Evolutionary conservation across 2,113 vertebrate species (phyloP), one percentile per base, ranked within the genome.

Genomic region (Chelonoidis abingdonii): DNA sequence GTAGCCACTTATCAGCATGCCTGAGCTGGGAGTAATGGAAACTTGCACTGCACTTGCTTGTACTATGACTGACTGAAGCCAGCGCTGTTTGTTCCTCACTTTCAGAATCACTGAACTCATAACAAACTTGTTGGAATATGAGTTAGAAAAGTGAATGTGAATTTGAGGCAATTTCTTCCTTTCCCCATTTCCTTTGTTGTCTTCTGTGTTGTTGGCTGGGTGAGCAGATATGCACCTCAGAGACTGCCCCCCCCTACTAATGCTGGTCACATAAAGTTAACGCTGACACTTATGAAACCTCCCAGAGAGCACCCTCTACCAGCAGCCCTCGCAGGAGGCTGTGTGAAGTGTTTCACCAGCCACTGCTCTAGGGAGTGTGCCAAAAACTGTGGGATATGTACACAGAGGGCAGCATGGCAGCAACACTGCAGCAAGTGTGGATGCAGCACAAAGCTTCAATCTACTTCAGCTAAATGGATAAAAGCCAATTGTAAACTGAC

Each of bases 1-100:
- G 80, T 89, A 89, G 80, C 87, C 21, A 52, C 89, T 87, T 93
- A 89, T 97, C 95, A 97, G 95, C 80, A 92, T 95, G 93, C 92
- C 52, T 6, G 56, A 95, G 54, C 75, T 94, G 65, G 59, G 22
- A 95, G 25, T 5, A 8, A 72, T 10, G 88, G 69, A 88, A 94
- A 93, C 90, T 85, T 49, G 65, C 89, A 75, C 35, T 94, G 87
- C 87, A 89, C 95, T 94, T 95, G 8, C 85, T 93, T 96, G 44
- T 88, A 76, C 65, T 82, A 49, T 11, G 12, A 90, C 41, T 96
- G 38, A 91, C 80, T 91, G 57, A 93, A 87, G 57, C 38, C 80
- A 87, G 72, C n/a, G 41, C 49, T 95, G 69, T 85, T 94, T 78
- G 47, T 89, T 94, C 80, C 72, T 93, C 38, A 41, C 59, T 95